Percentiles rank a stretch among this genome's conserved stretches.
phyloP scores from a whole-genome alignment of 2,888 invertebrate genomes.

The Cabera pusaria region DNA sequence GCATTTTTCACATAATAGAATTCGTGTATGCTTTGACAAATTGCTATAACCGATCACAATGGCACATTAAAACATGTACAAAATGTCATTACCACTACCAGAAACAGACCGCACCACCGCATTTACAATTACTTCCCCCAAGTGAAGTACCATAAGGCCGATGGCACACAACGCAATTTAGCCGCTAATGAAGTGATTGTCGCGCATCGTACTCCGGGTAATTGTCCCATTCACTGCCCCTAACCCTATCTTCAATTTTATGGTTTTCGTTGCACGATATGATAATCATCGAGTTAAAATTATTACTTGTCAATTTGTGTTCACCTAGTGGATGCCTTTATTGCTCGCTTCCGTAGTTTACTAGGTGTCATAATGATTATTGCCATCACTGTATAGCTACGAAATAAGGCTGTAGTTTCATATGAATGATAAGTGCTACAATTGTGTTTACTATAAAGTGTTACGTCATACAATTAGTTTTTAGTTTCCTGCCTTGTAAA shows the following conservation, averaged over 20 bases:
- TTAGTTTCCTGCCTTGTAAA: conserved; percentile 14
- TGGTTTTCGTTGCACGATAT: conserved; percentile 48
- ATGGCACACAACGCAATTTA: conserved; percentile 24
- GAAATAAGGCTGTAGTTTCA: conserved; percentile 3
- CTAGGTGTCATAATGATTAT: conserved; percentile 8
- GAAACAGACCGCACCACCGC: no score
- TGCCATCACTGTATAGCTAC: conserved; percentile 4
- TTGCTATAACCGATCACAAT: no score
- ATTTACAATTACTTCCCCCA: not conserved
- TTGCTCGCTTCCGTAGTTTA: conserved; percentile 43
- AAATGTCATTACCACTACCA: no score
- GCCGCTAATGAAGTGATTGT: conserved; percentile 66
- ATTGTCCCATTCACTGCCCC: conserved; percentile 60
- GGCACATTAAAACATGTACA: no score
- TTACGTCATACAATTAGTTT: conserved; percentile 12
- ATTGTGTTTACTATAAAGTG: conserved; percentile 3
- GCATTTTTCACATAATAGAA: no score
- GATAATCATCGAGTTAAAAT: conserved; percentile 62
- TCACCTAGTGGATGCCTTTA: conserved; percentile 39
- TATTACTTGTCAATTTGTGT: conserved; percentile 63
- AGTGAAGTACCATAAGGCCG: conserved; percentile 22
- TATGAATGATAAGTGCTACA: conserved; percentile 1
- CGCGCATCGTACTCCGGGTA: conserved; percentile 44
- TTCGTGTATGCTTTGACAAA: no score
- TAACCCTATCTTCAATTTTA: conserved; percentile 60